phyloP scores from a whole-genome alignment of 2,113 vertebrate species.

The Mesocricetus auratus region DNA sequence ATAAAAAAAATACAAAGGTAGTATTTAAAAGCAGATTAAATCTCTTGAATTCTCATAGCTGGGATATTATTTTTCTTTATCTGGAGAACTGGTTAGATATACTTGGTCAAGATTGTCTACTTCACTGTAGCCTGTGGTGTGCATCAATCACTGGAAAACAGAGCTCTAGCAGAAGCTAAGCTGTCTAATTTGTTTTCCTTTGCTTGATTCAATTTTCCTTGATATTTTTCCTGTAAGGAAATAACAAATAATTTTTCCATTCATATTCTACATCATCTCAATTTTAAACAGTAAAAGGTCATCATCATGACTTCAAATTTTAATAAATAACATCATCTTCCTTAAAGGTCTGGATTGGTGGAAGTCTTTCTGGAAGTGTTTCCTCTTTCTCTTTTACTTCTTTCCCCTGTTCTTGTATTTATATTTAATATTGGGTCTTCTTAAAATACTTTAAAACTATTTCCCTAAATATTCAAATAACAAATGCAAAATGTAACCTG shows the following conservation, averaged over 20 bases:
- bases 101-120: not conserved
- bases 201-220: not conserved
- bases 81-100: conserved; percentile 5
- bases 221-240: not conserved
- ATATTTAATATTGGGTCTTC: conserved; percentile 22
- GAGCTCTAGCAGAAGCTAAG: not conserved
- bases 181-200: conserved; percentile 53
- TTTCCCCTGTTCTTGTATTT: not conserved
- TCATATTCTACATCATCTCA: not conserved
- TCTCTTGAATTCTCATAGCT: not conserved
- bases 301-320: not conserved
- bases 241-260: not conserved
- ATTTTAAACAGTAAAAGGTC: not conserved
- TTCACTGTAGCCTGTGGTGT: not conserved
- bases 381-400: not conserved
- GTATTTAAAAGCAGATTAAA: not conserved
- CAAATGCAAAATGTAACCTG: not conserved
- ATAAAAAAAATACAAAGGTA: not conserved
- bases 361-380: not conserved
- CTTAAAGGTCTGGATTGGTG: not conserved
- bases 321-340: not conserved
- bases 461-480: not conserved
- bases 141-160: not conserved
- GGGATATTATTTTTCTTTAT: not conserved
- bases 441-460: conserved; percentile 17